Evolutionary conservation across 2,113 vertebrate genomes (phyloP).

Genomic region (Fukomys damarensis): DNA sequence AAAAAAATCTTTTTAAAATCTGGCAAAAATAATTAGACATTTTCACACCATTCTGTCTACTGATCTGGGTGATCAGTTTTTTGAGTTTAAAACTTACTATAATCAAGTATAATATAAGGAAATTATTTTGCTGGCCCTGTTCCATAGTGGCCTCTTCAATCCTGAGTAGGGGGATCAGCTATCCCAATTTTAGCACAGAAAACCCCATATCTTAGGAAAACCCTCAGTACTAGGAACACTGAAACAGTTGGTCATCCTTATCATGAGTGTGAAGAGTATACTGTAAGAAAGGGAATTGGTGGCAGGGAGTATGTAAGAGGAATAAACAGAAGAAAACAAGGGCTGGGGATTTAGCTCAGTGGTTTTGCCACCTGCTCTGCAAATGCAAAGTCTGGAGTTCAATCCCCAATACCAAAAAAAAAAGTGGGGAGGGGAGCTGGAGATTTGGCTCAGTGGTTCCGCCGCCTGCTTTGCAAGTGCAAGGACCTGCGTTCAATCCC

Average conservation of each 20-base stretch:
- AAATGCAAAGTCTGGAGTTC: too few species aligned
- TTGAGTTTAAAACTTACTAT: not conserved
- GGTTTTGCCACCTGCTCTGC: too few species aligned
- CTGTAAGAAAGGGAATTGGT: not conserved
- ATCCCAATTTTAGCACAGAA: constrained; percentile 11
- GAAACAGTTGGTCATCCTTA: not conserved
- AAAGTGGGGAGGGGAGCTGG: too few species aligned
- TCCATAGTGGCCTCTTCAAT: not conserved
- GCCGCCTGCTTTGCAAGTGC: too few species aligned
- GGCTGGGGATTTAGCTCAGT: too few species aligned
- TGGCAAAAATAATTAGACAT: not conserved
- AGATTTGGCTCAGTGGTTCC: too few species aligned
- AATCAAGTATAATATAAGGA: not conserved
- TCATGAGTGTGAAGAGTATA: not conserved
- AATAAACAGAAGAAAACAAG: not conserved
- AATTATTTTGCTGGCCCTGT: not conserved
- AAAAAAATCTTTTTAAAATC: not conserved
- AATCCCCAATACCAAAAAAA: too few species aligned
- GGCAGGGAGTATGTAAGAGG: not conserved
- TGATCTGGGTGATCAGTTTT: not conserved
- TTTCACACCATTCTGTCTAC: not conserved
- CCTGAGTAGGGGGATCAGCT: not conserved
- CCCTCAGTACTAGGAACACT: not conserved
- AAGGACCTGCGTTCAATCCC: too few species aligned
- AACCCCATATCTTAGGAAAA: not conserved